Conservation (phyloP, 1,140 invertebrate species). For the Zaprionus tsacasi region DNA sequence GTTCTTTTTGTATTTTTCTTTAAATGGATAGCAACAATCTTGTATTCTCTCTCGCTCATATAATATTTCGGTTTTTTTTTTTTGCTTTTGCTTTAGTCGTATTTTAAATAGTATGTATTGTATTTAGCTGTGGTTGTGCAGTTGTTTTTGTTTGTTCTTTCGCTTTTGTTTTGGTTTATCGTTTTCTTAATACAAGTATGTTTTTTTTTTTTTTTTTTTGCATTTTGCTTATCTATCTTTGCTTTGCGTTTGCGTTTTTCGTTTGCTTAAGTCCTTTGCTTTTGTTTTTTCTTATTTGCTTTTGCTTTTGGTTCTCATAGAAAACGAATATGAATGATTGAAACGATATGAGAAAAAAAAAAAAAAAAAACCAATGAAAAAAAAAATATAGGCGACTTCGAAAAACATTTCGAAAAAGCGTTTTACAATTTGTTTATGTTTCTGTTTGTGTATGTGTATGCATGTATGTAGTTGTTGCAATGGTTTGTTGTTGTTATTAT, state of each 20-base stretch:
- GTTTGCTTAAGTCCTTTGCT: conserved; percentile 71
- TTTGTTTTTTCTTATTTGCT: conserved; percentile 31
- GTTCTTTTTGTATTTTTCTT: conserved; percentile 45
- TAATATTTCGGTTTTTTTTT: conserved; percentile 61
- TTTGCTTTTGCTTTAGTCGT: conserved; percentile 49
- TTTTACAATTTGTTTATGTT: conserved; percentile 47
- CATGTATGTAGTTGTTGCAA: conserved; percentile 27
- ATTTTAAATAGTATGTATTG: conserved; percentile 69
- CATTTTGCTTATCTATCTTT: conserved; percentile 53
- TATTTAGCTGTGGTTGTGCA: conserved; percentile 71
- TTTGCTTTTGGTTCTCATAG: conserved; percentile 65
- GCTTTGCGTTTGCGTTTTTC: conserved; percentile 52
- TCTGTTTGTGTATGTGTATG: background rate
- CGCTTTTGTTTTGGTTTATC: conserved; percentile 18
- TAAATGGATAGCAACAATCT: conserved; percentile 83
- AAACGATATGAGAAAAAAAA: background rate
- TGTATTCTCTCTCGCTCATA: conserved; percentile 83
- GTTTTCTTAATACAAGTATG: conserved; percentile 49
- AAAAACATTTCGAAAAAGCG: conserved; percentile 60
- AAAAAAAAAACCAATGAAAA: conserved; percentile 27
- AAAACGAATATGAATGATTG: conserved; percentile 45
- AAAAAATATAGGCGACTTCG: conserved; percentile 38
- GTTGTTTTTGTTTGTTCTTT: conserved; percentile 45
- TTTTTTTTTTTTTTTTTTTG: conserved; percentile 9
- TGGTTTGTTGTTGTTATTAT: conserved; percentile 23